These are phyloP conservation scores for Rattus rattus DNA, from an alignment of 2,113 vertebrate genomes.

Conservation along the genomic window DNA sequence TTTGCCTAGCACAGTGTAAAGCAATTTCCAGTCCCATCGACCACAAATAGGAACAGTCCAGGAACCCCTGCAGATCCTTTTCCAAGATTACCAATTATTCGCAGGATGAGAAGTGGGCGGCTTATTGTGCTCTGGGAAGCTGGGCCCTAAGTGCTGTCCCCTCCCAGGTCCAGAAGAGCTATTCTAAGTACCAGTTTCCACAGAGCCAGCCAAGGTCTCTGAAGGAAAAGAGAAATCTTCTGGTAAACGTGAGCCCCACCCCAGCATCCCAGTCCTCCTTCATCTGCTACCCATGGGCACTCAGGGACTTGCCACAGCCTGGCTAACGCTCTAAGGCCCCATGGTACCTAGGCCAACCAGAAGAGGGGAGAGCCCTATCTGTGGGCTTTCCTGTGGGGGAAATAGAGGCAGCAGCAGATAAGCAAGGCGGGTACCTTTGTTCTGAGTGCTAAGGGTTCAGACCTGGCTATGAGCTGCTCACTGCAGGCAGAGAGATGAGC, in stretches of 20 bases:
- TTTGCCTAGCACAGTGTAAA: not conserved
- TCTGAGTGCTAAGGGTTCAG: not conserved
- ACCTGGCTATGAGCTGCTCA: not conserved
- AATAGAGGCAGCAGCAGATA: not conserved
- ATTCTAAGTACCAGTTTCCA: not conserved
- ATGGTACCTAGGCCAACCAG: not conserved
- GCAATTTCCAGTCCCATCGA: not conserved
- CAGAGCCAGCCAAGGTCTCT: not conserved
- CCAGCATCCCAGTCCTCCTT: not conserved
- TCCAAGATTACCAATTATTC: not conserved
- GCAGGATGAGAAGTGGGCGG: not conserved
- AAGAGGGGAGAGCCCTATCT: not conserved
- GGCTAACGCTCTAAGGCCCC: not conserved
- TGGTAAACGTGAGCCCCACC: not conserved
- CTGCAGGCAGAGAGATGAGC: not conserved
- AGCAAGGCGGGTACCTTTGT: not conserved
- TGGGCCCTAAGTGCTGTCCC: not conserved
- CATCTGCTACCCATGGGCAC: not conserved
- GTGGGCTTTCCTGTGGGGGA: not conserved
- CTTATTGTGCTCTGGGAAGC: not conserved
- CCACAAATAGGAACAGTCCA: not conserved
- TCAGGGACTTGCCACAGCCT: not conserved
- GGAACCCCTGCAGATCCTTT: not conserved
- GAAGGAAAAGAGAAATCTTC: not conserved
- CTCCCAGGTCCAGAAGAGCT: not conserved